Conservation (phyloP, 2,888 invertebrate species). For the Synanthedon formicaeformis region DNA sequence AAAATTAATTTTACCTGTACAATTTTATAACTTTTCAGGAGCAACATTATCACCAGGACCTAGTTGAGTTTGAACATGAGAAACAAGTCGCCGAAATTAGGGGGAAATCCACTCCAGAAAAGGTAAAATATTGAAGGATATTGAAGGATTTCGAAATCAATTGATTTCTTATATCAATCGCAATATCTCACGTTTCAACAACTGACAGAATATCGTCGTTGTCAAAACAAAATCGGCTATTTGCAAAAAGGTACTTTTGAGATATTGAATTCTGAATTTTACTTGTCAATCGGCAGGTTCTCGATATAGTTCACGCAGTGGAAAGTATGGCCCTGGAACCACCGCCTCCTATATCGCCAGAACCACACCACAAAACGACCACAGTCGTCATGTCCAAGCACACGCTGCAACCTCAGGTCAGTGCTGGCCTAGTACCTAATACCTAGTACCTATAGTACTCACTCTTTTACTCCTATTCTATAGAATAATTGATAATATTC, state of each 20-base stretch:
- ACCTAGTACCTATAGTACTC: not conserved
- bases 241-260: no score
- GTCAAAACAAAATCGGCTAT: no score
- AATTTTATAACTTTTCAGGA: constrained; percentile 55
- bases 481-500: not conserved
- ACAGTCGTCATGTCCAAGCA: constrained; percentile 96
- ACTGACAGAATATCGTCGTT: no score
- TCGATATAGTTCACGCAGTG: constrained; percentile 91
- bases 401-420: constrained; percentile 81
- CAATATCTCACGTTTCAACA: no score
- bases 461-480: not conserved
- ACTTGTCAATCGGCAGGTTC: constrained; percentile 64
- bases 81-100: constrained; percentile 74
- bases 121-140: constrained; percentile 67
- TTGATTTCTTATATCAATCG: not conserved
- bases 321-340: constrained; percentile 81
- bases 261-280: no score
- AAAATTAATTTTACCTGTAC: no score
- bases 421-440: constrained; percentile 8
- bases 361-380: constrained; percentile 83
- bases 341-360: constrained; percentile 81
- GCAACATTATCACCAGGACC: constrained; percentile 77
- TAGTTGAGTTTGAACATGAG: constrained; percentile 82
- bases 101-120: constrained; percentile 87
- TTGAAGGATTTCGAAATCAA: no score